These are phyloP conservation scores for Leptodactylus fuscus DNA, from an alignment of 2,113 vertebrate species.

Conservation along the genomic window DNA sequence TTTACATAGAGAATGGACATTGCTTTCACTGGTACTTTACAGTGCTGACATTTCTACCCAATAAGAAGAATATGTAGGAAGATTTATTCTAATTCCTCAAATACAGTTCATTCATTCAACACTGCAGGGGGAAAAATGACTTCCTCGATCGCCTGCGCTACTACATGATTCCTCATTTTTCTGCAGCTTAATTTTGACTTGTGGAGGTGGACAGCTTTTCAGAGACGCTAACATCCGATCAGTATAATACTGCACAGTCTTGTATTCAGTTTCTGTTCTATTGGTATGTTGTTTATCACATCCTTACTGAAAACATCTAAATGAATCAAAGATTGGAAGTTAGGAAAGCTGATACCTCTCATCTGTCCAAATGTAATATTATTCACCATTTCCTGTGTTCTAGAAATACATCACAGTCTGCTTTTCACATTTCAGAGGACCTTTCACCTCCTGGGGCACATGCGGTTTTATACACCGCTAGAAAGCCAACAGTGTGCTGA, in stretches of 20 bases:
- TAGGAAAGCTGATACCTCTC: neutral
- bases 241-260: conserved; percentile 19
- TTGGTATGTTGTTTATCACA: conserved; percentile 37
- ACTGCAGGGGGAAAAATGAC: neutral
- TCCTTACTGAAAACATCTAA: conserved; percentile 23
- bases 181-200: neutral
- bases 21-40: too few relatives aligned
- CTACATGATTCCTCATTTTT: conserved; percentile 5
- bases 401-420: too few relatives aligned
- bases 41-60: too few relatives aligned
- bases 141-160: neutral
- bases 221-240: conserved; percentile 2
- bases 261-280: conserved; percentile 5
- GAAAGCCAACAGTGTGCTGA: too few relatives aligned
- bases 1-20: too few relatives aligned
- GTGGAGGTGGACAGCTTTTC: conserved; percentile 37
- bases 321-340: conserved; percentile 12
- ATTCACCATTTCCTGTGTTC: neutral
- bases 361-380: neutral
- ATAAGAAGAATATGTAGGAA: too few relatives aligned
- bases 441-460: too few relatives aligned
- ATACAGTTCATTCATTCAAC: neutral
- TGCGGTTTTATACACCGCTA: too few relatives aligned
- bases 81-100: too few relatives aligned
- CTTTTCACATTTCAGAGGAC: too few relatives aligned